These are phyloP conservation scores for Sphaerophoria rueppellii DNA, from an alignment of 2,888 invertebrate genomes.

Conservation along the genomic window DNA sequence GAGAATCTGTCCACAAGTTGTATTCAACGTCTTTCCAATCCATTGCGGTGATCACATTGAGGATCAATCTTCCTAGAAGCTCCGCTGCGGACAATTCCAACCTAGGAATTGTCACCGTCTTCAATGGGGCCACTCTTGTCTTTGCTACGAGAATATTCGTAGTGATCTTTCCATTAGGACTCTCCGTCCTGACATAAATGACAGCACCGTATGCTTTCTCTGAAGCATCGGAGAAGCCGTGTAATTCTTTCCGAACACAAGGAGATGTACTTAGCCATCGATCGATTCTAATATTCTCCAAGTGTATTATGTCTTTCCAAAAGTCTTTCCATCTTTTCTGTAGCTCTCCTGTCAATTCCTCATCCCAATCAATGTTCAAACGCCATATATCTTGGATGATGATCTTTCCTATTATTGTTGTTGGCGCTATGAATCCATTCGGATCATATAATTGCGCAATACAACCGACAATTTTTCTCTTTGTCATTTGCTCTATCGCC, in stretches of 20 bases:
- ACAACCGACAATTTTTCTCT: slow-evolving; percentile 34
- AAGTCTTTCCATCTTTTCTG: slow-evolving; percentile 5
- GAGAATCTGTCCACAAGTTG: slow-evolving; percentile 54
- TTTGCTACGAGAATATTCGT: slow-evolving; percentile 22
- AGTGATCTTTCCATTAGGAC: not conserved
- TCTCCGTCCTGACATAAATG: slow-evolving; percentile 63
- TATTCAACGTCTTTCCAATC: not conserved
- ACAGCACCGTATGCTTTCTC: slow-evolving; percentile 73
- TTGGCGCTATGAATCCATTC: slow-evolving; percentile 70
- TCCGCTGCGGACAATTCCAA: slow-evolving; percentile 30
- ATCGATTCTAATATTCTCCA: not conserved
- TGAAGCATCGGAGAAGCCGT: slow-evolving; percentile 75
- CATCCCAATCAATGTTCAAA: slow-evolving; percentile 74
- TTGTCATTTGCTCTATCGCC: slow-evolving; percentile 30
- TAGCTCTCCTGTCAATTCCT: slow-evolving; percentile 47
- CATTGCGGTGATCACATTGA: not conserved
- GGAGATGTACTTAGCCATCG: slow-evolving; percentile 60
- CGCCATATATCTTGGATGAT: slow-evolving; percentile 74
- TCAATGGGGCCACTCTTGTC: slow-evolving; percentile 46
- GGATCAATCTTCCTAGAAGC: not conserved
- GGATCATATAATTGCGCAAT: slow-evolving; percentile 73
- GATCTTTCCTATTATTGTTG: not conserved
- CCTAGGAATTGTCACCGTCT: slow-evolving; percentile 42
- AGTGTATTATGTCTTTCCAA: not conserved
- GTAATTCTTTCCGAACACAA: slow-evolving; percentile 70